Conservation (phyloP, 2,797 vertebrate species). For the Falco peregrinus region DNA sequence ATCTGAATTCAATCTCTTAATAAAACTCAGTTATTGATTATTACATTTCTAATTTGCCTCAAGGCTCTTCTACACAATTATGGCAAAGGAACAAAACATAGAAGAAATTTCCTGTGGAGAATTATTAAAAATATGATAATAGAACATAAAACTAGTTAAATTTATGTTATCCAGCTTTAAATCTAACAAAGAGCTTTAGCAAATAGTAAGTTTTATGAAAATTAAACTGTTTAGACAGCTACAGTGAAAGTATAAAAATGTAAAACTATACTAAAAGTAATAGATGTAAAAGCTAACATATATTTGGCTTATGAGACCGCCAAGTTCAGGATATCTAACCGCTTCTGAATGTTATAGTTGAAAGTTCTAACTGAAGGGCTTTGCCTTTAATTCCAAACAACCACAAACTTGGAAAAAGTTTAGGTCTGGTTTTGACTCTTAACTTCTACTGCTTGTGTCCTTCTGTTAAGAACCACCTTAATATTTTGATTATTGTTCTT, state of each 20-base stretch:
- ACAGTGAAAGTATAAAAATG: not conserved
- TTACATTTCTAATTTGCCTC: constrained; percentile 28
- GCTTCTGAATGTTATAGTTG: not conserved
- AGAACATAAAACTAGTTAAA: not conserved
- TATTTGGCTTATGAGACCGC: not conserved
- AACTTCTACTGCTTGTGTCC: not conserved
- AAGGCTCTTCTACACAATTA: not conserved
- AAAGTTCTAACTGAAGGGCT: not conserved
- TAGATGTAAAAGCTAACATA: not conserved
- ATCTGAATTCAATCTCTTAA: constrained; percentile 28
- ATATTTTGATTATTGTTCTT: not conserved
- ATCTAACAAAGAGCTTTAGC: not conserved
- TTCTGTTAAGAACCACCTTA: not conserved
- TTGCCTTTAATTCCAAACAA: not conserved
- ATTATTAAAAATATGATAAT: not conserved
- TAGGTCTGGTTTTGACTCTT: not conserved
- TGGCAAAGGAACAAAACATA: not conserved
- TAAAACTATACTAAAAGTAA: not conserved
- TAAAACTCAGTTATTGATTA: constrained; percentile 46
- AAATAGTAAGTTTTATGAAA: not conserved
- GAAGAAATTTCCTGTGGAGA: not conserved
- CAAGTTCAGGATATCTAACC: not conserved
- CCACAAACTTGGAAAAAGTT: not conserved
- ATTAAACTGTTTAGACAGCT: not conserved
- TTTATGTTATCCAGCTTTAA: not conserved